Conservation (phyloP, 2,888 invertebrate genomes). For the Cantharis nigra region DNA sequence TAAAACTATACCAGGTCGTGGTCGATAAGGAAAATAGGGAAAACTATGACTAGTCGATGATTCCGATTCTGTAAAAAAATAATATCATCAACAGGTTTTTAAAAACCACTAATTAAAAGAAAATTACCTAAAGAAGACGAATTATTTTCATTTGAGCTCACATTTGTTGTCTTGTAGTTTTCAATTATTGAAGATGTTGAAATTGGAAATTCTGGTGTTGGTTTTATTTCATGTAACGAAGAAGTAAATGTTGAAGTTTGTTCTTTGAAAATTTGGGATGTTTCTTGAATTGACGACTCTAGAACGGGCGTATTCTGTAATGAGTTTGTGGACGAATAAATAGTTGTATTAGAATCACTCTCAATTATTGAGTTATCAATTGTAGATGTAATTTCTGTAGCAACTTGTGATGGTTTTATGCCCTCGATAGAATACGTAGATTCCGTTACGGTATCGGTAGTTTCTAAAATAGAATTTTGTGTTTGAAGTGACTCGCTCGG, state of each 20-base stretch:
- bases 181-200: neutral
- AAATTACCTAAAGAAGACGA: neutral
- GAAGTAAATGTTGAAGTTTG: conserved; percentile 17
- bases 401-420: conserved; percentile 14
- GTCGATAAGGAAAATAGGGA: conserved; percentile 68
- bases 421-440: neutral
- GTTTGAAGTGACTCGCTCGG: conserved; percentile 42
- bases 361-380: neutral
- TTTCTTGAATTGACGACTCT: conserved; percentile 56
- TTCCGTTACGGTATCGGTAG: neutral
- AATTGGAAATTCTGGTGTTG: conserved; percentile 55
- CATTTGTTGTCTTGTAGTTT: neutral
- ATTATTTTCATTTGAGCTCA: neutral
- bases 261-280: conserved; percentile 44
- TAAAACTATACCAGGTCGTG: conserved; percentile 83
- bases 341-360: conserved; percentile 1
- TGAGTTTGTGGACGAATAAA: conserved; percentile 13
- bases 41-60: conserved; percentile 51
- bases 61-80: neutral
- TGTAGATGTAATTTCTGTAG: conserved; percentile 11
- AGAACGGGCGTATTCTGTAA: conserved; percentile 48
- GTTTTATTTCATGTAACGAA: conserved; percentile 44
- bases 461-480: conserved; percentile 45
- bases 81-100: neutral
- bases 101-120: neutral